phyloP scores from a whole-genome alignment of 1,140 invertebrate genomes.

The Hypothenemus hampei region DNA sequence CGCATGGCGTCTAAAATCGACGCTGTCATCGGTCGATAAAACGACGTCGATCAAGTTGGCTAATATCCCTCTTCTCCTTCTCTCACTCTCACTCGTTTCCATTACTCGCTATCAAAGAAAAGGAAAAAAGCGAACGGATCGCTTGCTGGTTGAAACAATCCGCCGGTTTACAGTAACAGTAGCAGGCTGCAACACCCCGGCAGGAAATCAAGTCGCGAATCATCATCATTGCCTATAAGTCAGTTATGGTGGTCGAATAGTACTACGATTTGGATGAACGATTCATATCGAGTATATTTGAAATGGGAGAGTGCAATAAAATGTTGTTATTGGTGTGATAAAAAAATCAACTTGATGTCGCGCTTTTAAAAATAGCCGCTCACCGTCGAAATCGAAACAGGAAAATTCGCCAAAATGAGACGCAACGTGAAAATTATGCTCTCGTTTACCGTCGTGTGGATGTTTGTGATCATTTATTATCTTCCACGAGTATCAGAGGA shows the following conservation, averaged over 20 bases:
- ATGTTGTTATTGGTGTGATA: background rate
- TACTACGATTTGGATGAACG: conserved; percentile 1
- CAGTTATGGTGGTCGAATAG: conserved; percentile 7
- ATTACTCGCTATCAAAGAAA: background rate
- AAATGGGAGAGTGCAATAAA: conserved; percentile 10
- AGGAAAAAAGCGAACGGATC: conserved; percentile 2
- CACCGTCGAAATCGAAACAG: background rate
- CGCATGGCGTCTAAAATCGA: conserved; percentile 1
- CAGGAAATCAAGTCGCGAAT: conserved; percentile 1
- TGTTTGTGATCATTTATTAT: conserved; percentile 52
- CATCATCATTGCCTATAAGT: background rate
- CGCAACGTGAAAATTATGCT: conserved; percentile 49
- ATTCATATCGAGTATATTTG: no score
- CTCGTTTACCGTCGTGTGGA: conserved; percentile 48
- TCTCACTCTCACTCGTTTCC: background rate
- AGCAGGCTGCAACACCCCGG: conserved; percentile 8
- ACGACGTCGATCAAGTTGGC: conserved; percentile 12
- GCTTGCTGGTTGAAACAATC: background rate
- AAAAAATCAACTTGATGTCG: conserved; percentile 13
- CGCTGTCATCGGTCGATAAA: conserved; percentile 23
- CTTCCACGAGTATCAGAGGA: conserved; percentile 30
- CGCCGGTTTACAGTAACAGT: background rate
- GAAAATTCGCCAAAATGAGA: conserved; percentile 40
- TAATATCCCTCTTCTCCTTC: background rate
- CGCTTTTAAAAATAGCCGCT: conserved; percentile 5